Conservation (phyloP, 2,797 vertebrate genomes). For the Enteromius thamalakanensis region DNA sequence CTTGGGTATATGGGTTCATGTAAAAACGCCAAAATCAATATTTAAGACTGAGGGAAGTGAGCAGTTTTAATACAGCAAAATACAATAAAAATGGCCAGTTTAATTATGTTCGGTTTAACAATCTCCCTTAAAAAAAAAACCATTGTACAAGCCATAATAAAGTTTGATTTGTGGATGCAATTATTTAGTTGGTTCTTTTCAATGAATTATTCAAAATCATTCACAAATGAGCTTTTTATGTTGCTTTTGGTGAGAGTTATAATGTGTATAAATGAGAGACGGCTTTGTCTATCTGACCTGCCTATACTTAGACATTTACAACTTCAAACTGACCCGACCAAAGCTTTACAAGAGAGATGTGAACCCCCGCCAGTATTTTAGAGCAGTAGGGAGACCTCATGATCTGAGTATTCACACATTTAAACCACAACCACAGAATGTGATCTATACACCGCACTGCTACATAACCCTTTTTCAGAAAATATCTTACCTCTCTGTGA, state of each 20-base stretch:
- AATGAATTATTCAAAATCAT: neutral
- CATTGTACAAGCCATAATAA: neutral
- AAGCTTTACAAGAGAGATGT: slow-evolving; percentile 8
- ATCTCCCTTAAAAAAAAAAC: neutral
- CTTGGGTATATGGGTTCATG: neutral
- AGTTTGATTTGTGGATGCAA: neutral
- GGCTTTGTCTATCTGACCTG: neutral
- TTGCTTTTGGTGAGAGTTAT: neutral
- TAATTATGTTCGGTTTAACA: neutral
- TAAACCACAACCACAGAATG: slow-evolving; percentile 5
- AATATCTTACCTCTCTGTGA: slow-evolving; percentile 69
- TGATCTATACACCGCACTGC: neutral
- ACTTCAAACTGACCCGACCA: neutral
- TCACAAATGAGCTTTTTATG: neutral
- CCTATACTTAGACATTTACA: slow-evolving; percentile 12
- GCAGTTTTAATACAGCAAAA: neutral
- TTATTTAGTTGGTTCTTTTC: neutral
- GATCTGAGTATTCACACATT: neutral
- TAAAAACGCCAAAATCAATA: neutral
- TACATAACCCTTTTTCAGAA: neutral
- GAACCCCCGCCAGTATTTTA: neutral
- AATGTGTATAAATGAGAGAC: neutral
- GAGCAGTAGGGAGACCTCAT: neutral
- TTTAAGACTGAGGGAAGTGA: neutral
- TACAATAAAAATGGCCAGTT: neutral